phyloP scores from a whole-genome alignment of 2,797 vertebrate species.

The Trichosurus vulpecula region DNA sequence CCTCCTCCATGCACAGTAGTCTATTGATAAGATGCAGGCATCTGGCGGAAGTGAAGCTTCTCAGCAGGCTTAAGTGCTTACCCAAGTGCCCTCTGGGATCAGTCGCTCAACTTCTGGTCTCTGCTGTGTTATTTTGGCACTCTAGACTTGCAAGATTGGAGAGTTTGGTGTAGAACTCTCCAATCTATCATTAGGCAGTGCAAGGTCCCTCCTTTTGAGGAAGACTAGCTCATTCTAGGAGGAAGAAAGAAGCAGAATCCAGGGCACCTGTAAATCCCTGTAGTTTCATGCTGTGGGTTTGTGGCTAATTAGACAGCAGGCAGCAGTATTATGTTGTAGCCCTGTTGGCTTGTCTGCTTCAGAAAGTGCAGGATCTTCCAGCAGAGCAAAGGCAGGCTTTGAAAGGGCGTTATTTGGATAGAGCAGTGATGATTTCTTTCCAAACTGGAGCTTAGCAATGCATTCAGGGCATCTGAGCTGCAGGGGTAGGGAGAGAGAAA shows the following conservation, averaged over 20 bases:
- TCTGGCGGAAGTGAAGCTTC: conserved; percentile 69
- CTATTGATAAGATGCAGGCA: conserved; percentile 55
- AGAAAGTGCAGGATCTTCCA: conserved; percentile 81
- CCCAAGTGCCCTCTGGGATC: conserved; percentile 71
- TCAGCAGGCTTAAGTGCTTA: conserved; percentile 64
- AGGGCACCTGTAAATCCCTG: conserved; percentile 83
- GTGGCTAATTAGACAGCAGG: conserved; percentile 84
- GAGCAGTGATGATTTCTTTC: conserved; percentile 83
- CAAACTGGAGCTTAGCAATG: conserved; percentile 80
- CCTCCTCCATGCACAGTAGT: conserved; percentile 46
- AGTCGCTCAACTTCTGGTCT: conserved; percentile 47
- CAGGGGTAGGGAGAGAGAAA: conserved; percentile 71
- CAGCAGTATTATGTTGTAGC: conserved; percentile 75
- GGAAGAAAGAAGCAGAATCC: conserved; percentile 72
- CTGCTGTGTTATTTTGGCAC: conserved; percentile 67
- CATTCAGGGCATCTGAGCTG: conserved; percentile 80
- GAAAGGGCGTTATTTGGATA: conserved; percentile 80
- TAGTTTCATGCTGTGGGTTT: conserved; percentile 80
- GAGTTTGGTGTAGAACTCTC: conserved; percentile 40
- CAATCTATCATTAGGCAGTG: conserved; percentile 71
- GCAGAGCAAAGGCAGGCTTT: conserved; percentile 80
- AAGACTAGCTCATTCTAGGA: conserved; percentile 58
- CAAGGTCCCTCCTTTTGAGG: conserved; percentile 76
- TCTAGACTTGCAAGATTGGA: conserved; percentile 53
- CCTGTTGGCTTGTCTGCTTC: conserved; percentile 80